Base-by-base conservation (phyloP, 2,888 invertebrate species). In the Tyria jacobaeae region DNA sequence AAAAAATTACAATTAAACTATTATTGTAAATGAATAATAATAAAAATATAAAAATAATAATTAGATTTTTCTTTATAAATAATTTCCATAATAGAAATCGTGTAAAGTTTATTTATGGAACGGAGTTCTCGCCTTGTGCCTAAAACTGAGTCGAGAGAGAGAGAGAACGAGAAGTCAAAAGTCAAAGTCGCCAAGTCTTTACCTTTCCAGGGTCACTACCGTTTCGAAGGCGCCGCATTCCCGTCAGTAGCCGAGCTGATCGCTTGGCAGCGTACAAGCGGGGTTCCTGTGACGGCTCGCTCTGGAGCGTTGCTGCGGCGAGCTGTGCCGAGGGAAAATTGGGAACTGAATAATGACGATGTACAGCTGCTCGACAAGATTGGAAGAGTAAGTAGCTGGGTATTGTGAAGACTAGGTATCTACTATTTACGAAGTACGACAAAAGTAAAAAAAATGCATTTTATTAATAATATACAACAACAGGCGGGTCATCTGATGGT, bases 281-380 rank as follows among this genome's bases (percentile, higher is more conserved):
- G 97, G 15, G 94, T 97, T 69, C 97, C 99, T 0, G 98, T 99
- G 1, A 99, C 99, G 0, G 97, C 97, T 73, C 96, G 98, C 78
- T 99, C 99, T 0, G 98, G 98, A 54, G 98, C 99, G 60, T 96
- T 99, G 81, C 94, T 99, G 57, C 95, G 96, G 64, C 96, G 96
- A 60, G 97, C 99, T 5, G 97, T 99, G 76, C 96, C 97, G 9
- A 92, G 98, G 31, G 99, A 99, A 94, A 95, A 97, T 72, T 99
- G 99, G 99, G 99, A 99, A 84, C 95, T 99, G 1, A 98, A 98
- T 87, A 99, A 99, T 86, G 98, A 99, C 86, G 98, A 99, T 88
- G 98, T 99, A 57, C 95, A 97, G 65, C 94, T 99, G 35, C 91
- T 97, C 60, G 98, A 98, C 77, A 99, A 99, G 94, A 98, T 99